These are phyloP conservation scores for Circaetus cinerascens DNA, from an alignment of 2,113 vertebrate genomes.

Conservation along the genomic window DNA sequence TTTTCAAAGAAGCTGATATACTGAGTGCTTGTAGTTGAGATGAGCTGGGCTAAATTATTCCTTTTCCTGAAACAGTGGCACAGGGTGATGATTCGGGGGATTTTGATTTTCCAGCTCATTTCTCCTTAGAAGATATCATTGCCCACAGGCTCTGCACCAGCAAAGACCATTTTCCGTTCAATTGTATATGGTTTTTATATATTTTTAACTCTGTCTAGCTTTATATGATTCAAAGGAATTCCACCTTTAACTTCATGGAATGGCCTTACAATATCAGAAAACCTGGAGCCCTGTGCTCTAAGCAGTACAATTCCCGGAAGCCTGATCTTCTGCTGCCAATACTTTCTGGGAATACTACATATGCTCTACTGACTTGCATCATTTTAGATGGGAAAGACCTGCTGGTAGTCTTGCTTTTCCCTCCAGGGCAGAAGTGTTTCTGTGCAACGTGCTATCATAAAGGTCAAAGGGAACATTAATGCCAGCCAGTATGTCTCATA, in stretches of 20 bases:
- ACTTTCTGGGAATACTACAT: not conserved
- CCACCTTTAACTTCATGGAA: not conserved
- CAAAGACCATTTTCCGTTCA: not conserved
- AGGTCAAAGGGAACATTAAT: not conserved
- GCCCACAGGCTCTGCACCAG: not conserved
- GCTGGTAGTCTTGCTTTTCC: not conserved
- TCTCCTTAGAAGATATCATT: not conserved
- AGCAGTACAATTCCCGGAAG: constrained; percentile 17
- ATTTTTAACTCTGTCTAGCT: not conserved
- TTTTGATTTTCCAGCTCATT: not conserved
- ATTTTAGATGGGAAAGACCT: not conserved
- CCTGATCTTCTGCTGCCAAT: not conserved
- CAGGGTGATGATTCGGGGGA: not conserved
- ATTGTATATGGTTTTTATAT: accelerated
- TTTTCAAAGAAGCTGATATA: not conserved
- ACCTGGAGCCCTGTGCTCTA: not conserved
- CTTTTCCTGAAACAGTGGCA: not conserved
- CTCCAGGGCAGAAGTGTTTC: not conserved
- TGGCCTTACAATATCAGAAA: not conserved
- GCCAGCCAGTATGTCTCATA: not conserved
- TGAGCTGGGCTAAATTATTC: not conserved
- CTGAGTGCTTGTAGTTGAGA: not conserved
- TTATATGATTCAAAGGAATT: not conserved
- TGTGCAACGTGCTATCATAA: not conserved
- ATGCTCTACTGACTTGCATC: not conserved